A percentile compares a stretch with the other conserved stretches of the same genome.
These are phyloP conservation scores for Yponomeuta malinellus DNA, from an alignment of 2,888 invertebrate species.

Conservation along the genomic window DNA sequence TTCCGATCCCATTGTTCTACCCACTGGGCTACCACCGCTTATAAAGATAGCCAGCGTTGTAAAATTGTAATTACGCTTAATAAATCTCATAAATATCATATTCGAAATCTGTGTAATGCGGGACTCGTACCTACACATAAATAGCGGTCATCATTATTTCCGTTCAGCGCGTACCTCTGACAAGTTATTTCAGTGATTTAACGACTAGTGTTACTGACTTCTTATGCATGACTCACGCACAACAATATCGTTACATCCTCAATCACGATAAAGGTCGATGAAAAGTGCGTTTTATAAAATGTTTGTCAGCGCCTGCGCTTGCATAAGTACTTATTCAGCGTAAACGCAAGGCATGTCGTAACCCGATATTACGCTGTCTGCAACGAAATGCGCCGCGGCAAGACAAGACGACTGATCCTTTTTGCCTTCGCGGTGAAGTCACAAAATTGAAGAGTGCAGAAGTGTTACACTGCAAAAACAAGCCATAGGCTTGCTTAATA, in stretches of 20 bases:
- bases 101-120: not conserved
- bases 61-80: not conserved
- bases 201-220: constrained; percentile 2
- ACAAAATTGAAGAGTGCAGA: not conserved
- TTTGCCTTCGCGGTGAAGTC: constrained; percentile 7
- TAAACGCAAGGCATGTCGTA: constrained; percentile 1
- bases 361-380: constrained; percentile 9
- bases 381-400: constrained; percentile 3
- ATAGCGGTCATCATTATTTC: constrained; percentile 10
- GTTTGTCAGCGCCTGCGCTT: not conserved
- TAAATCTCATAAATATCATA: not conserved
- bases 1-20: too few species aligned
- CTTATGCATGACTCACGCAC: not conserved
- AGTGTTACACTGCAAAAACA: too few species aligned
- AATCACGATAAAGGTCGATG: constrained; percentile 2
- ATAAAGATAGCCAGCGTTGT: constrained; percentile 31
- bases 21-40: too few species aligned
- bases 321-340: not conserved
- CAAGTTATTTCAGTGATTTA: constrained; percentile 13
- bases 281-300: not conserved
- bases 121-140: not conserved
- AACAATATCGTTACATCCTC: not conserved
- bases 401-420: constrained; percentile 2
- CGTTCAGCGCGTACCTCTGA: not conserved
- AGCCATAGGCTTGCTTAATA: not conserved